phyloP scores from a whole-genome alignment of 2,797 vertebrate species.

The Danio jaintianensis region DNA sequence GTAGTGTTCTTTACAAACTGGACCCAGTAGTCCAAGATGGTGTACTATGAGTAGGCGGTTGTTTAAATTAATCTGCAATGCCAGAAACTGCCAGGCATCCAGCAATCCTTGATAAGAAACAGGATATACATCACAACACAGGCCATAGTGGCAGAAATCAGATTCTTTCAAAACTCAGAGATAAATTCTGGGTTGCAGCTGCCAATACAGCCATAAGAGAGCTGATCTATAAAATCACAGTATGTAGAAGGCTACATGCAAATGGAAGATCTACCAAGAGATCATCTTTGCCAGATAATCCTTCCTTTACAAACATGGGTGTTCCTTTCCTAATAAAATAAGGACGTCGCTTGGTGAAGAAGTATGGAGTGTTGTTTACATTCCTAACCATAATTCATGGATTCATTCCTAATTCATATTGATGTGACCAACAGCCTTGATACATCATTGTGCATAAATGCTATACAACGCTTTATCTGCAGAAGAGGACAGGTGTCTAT shows the following conservation, averaged over 20 bases:
- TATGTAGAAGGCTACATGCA: constrained; percentile 26
- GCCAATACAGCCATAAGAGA: constrained; percentile 12
- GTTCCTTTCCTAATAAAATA: constrained; percentile 36
- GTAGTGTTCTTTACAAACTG: background rate
- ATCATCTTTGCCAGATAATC: constrained; percentile 12
- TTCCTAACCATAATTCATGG: constrained; percentile 46
- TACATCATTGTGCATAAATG: constrained; percentile 44
- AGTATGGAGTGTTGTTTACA: constrained; percentile 47
- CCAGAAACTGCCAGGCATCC: background rate
- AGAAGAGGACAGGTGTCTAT: constrained; percentile 17
- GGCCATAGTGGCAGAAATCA: background rate
- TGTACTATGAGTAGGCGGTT: constrained; percentile 32
- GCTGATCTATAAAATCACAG: constrained; percentile 18
- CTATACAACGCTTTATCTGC: background rate
- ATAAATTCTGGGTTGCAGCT: background rate
- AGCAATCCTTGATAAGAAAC: background rate
- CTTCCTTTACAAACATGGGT: constrained; percentile 25
- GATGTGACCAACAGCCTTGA: constrained; percentile 39
- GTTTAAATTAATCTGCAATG: constrained; percentile 6
- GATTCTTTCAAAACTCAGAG: background rate
- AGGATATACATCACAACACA: constrained; percentile 12
- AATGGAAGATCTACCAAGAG: constrained; percentile 44
- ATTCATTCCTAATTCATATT: too few species aligned
- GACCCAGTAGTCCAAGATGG: constrained; percentile 18
- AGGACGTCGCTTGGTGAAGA: constrained; percentile 12